Evolutionary conservation across 2,888 invertebrate species (phyloP).

Genomic region (Saturnia japonica): DNA sequence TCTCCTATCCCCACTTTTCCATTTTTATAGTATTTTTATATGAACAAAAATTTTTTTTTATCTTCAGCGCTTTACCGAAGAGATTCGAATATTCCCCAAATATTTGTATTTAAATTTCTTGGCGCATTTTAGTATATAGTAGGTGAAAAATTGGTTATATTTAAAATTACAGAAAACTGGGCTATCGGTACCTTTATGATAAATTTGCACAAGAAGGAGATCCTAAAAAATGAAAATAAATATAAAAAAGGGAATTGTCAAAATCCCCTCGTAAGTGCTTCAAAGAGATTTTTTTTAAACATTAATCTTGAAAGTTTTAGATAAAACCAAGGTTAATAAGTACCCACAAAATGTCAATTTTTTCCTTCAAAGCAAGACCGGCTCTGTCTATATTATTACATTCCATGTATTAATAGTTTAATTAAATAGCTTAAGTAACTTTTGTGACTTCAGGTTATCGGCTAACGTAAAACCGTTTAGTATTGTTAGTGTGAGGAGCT

Average conservation of each 20-base stretch:
- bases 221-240: neutral
- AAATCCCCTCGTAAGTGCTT: neutral
- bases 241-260: neutral
- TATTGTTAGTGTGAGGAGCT: neutral
- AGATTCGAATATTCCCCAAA: too few species aligned
- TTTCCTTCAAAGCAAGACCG: neutral
- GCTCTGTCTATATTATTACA: neutral
- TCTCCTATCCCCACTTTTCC: too few species aligned
- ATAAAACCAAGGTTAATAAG: neutral
- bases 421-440: neutral
- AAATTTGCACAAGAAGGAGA: neutral
- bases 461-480: neutral
- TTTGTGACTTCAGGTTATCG: neutral
- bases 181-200: neutral
- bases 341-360: neutral
- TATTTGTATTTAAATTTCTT: too few species aligned
- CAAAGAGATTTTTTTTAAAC: neutral
- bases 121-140: too few species aligned
- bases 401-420: neutral
- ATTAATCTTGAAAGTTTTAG: neutral
- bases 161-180: too few species aligned
- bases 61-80: too few species aligned
- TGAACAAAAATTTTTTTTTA: too few species aligned
- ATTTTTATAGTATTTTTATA: too few species aligned
- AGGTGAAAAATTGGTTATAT: neutral